phyloP scores from a whole-genome alignment of 2,797 vertebrate genomes.

The Oryzias dopingdopingensis region DNA sequence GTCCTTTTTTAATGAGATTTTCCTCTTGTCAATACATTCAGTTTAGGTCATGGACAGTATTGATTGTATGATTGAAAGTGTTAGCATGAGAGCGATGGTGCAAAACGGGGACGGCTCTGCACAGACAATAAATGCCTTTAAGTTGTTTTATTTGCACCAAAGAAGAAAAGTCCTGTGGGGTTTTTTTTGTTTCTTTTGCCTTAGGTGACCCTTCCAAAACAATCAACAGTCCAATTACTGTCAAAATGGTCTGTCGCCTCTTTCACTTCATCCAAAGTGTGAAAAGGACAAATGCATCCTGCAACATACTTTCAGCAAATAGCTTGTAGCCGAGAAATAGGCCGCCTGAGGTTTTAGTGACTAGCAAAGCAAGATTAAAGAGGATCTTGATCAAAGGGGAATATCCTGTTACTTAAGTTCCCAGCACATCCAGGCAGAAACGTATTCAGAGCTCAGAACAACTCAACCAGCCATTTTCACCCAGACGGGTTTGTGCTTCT shows the following conservation, averaged over 20 bases:
- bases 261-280: slow-evolving; percentile 24
- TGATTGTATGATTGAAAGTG: no score
- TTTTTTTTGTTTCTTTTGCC: slow-evolving; percentile 8
- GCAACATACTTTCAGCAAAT: slow-evolving; percentile 23
- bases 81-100: not conserved
- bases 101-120: no score
- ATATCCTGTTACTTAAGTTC: not conserved
- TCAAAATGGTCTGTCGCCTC: slow-evolving; percentile 57
- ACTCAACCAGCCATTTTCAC: no score
- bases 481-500: no score
- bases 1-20: not conserved
- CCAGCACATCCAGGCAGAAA: not conserved
- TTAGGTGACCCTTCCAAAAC: slow-evolving; percentile 22
- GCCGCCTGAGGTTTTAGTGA: slow-evolving; percentile 7
- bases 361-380: not conserved
- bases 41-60: not conserved
- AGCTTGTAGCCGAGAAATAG: slow-evolving; percentile 9
- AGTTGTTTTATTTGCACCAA: slow-evolving; percentile 1
- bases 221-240: slow-evolving; percentile 59
- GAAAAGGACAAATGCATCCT: slow-evolving; percentile 37
- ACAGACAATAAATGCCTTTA: not conserved
- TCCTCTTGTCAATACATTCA: not conserved
- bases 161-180: not conserved
- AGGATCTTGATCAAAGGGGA: not conserved
- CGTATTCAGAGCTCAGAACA: not conserved